Conservation (phyloP, 2,113 vertebrate genomes). For the Cervus canadensis region DNA sequence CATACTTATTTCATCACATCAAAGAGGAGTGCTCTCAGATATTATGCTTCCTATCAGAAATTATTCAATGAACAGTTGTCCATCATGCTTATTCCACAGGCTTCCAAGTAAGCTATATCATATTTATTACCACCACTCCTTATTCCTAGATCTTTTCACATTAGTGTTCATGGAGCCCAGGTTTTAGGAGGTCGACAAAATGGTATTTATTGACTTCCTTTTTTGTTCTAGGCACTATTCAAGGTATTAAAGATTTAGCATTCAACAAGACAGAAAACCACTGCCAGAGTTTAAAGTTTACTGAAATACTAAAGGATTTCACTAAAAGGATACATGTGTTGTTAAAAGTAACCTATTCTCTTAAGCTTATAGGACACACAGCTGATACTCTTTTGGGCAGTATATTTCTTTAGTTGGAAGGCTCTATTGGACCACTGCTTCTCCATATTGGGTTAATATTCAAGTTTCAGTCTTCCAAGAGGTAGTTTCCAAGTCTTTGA, state of each 20-base stretch:
- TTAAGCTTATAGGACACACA: background rate
- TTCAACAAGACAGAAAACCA: background rate
- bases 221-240: background rate
- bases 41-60: background rate
- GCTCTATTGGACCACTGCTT: background rate
- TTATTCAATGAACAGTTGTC: background rate
- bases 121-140: background rate
- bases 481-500: background rate
- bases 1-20: background rate
- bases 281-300: background rate
- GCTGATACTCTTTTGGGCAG: background rate
- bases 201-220: background rate
- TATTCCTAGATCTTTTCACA: background rate
- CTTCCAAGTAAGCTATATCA: background rate
- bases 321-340: background rate
- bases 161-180: background rate
- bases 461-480: background rate
- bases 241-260: background rate
- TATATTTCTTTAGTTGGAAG: constrained; percentile 8
- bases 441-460: background rate
- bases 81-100: background rate
- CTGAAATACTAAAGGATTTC: background rate
- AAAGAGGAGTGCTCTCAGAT: background rate
- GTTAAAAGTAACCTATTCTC: background rate
- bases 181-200: background rate